Evolutionary conservation across 2,113 vertebrate genomes (phyloP).

Genomic region (Balaeniceps rex): DNA sequence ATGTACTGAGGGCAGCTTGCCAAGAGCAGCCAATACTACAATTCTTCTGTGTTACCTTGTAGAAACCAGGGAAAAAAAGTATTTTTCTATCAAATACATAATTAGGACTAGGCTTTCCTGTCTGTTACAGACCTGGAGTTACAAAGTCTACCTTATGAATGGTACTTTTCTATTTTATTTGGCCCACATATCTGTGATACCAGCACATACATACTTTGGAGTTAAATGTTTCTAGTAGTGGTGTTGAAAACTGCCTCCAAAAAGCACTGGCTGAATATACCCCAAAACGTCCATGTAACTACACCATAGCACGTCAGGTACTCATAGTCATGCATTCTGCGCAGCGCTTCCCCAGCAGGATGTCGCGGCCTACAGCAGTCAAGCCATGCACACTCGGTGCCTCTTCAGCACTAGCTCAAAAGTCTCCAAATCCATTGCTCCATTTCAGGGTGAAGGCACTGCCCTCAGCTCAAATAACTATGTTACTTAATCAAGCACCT

Average conservation of each 20-base stretch:
- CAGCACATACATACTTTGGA: neutral
- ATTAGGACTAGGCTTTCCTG: neutral
- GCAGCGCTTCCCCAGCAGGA: neutral
- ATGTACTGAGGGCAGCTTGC: neutral
- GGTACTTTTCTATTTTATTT: neutral
- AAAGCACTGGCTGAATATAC: neutral
- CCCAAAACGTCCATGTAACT: neutral
- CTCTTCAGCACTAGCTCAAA: neutral
- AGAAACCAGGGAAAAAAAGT: neutral
- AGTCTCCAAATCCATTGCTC: neutral
- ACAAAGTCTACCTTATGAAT: neutral
- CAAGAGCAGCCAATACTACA: neutral
- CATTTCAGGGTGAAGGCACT: neutral
- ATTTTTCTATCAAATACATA: neutral
- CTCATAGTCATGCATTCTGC: neutral
- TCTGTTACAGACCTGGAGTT: neutral
- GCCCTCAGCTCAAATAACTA: neutral
- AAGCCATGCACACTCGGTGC: neutral
- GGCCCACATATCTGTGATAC: neutral
- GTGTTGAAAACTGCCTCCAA: neutral
- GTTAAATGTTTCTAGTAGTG: neutral
- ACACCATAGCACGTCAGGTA: neutral
- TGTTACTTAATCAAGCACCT: neutral
- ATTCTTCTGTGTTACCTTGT: neutral
- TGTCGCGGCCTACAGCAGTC: neutral